Percentiles rank a stretch among this genome's conserved stretches.
phyloP scores from a whole-genome alignment of 2,113 vertebrate genomes.

The Otus sunia region DNA sequence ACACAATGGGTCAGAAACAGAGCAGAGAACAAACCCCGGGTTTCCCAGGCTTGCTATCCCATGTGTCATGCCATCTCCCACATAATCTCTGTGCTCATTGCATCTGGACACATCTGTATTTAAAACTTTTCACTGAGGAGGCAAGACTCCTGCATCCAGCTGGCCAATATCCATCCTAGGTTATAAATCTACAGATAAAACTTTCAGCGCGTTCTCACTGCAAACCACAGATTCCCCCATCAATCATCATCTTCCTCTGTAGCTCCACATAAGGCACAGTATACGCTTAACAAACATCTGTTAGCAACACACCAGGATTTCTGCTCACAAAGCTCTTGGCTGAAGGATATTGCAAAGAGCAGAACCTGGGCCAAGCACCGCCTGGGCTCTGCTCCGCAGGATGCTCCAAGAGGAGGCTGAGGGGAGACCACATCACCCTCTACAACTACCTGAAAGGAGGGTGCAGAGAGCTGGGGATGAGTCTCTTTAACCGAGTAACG shows the following conservation, averaged over 20 bases:
- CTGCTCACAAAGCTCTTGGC: neutral
- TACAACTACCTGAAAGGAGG: too few species aligned
- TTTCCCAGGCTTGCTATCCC: neutral
- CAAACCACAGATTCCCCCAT: neutral
- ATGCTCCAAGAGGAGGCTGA: too few species aligned
- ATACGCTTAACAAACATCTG: constrained; percentile 20
- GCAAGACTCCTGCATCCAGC: neutral
- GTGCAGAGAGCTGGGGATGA: too few species aligned
- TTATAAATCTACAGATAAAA: neutral
- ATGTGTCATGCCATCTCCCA: neutral
- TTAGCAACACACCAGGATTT: constrained; percentile 7
- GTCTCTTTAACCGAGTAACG: too few species aligned
- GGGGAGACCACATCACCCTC: too few species aligned
- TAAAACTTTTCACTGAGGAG: neutral
- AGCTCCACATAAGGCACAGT: neutral
- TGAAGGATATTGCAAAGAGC: neutral
- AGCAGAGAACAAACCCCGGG: neutral
- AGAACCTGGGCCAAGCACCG: neutral
- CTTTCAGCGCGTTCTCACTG: neutral
- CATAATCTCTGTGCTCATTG: neutral
- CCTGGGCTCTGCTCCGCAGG: neutral
- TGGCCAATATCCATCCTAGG: neutral
- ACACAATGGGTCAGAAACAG: neutral
- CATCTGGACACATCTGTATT: neutral
- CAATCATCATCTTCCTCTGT: neutral